Percentiles rank a stretch among this genome's conserved stretches.
These are phyloP conservation scores for Caenorhabditis doughertyi DNA, from an alignment of 2,888 invertebrate genomes.

Conservation along the genomic window DNA sequence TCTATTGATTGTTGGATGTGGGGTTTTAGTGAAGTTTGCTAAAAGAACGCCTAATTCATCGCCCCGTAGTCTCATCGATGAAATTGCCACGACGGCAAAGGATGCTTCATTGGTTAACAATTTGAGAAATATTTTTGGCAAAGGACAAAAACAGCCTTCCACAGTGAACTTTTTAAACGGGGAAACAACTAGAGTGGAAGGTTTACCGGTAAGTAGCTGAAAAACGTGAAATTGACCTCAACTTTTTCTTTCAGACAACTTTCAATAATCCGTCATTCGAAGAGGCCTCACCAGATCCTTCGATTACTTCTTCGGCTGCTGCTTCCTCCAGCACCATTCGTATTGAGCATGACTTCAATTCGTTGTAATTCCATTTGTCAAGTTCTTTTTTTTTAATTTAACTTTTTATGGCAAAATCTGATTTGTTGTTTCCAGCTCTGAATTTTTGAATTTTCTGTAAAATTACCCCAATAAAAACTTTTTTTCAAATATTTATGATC, in stretches of 20 bases:
- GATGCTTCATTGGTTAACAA: constrained; percentile 60
- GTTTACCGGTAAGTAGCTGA: constrained; percentile 40
- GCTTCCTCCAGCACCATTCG: constrained; percentile 42
- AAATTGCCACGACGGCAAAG: constrained; percentile 54
- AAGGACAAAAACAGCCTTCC: constrained; percentile 10
- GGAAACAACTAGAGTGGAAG: constrained; percentile 40
- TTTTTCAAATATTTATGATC: no score
- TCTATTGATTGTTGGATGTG: constrained; percentile 14
- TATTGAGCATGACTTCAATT: constrained; percentile 33
- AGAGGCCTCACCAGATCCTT: no score
- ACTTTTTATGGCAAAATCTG: no score
- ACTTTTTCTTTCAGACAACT: constrained; percentile 36
- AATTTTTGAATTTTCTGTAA: no score
- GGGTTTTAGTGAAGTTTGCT: constrained; percentile 38
- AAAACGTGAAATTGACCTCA: background rate
- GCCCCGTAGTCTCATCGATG: constrained; percentile 49
- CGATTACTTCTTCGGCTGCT: constrained; percentile 19
- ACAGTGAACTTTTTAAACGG: constrained; percentile 54
- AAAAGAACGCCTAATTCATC: constrained; percentile 36
- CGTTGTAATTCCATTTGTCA: constrained; percentile 21
- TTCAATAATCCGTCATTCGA: constrained; percentile 61
- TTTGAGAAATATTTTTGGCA: constrained; percentile 17
- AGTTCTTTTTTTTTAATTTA: no score
- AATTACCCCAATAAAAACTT: no score
- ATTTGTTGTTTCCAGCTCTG: no score